Evolutionary conservation across 1,140 invertebrate genomes (phyloP), one percentile per base, ranked within the genome.

Genomic region (Drosophila neocordata): DNA sequence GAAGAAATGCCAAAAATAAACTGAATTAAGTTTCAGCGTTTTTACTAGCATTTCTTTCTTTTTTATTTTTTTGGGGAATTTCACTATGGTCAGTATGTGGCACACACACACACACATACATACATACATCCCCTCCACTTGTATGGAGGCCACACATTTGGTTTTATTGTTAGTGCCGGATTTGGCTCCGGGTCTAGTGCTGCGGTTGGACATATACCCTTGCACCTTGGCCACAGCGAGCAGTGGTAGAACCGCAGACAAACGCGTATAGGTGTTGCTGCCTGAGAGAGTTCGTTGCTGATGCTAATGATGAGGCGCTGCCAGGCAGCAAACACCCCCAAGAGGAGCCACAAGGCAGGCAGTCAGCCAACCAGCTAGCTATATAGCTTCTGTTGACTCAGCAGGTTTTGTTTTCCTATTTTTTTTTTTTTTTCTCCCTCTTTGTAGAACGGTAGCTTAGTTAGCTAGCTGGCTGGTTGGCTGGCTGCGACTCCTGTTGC

Each of bases 231-330:
- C 81, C 78, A 69, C 82, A 74, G 82, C 77, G 61, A 77, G 77
- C 57, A 59, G 37, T 20, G 64, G 80, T 73, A 57, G 38, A 48
- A 73, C 82, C 82, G 75, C 82, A 88, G 83, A 83, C 82, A 87
- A 83, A 88, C 83, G 75, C 79, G 71, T 83, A 20, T 48, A 68
- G 78, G 79, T 76, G 78, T 73, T 60, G 58, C 63, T 31, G 18
- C 44, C 57, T 51, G 12, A 24, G 38, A n/a, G 18, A 24, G 34
- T 65, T 15, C 61, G 66, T 68, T 77, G 57, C 62, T 77, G 75
- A 83, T 88, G 83, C 79, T 87, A 87, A 87, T 88, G 83, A 88
- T 81, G 83, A 83, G 75, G 77, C 65, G 55, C 44, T 63, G 44
- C 31, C 66, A 55, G 61, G 72, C 72, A 62, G 56, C 72, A 64